Evolutionary conservation across 2,888 invertebrate genomes (phyloP), one percentile per base, ranked within the genome.

Genomic region (Epinotia nisella): DNA sequence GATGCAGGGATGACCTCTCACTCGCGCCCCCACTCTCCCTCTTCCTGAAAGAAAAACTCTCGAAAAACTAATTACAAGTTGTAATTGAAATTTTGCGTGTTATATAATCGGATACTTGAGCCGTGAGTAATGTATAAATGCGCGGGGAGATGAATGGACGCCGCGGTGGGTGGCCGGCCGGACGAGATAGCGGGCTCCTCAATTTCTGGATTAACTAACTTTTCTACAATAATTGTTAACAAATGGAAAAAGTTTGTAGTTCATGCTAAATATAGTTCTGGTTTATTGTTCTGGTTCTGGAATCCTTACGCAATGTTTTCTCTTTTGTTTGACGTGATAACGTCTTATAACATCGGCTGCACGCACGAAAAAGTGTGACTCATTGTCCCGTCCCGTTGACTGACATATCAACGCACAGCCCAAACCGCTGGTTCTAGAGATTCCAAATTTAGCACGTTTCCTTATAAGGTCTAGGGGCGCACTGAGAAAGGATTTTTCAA

Each of bases 81-180:
- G 94, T 94, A 94, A 94, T 94, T 94, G 94, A 94, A 94, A 94
- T 94, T 94, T 94, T 94, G 93, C 94, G 94, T 94, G 94, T 93
- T 94, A 94, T 91, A 94, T 94, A 94, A 94, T 94, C 94, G 93
- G 93, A 93, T 93, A 93, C 93, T 94, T 93, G 93, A 92, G 92
- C 91, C 91, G 91, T 91, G 92, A 92, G 92, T 92, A 93, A 93
- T 93, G 91, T 92, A 93, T 92, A 92, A 93, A 93, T 93, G 91
- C 91, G 90, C 83, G 84, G 88, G 90, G 92, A 90, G 91, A 90
- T 88, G 91, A 90, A 91, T 90, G 90, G 90, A 83, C 87, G 85
- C 76, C 84, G 82, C 79, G 78, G 86, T 84, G 87, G 88, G 85
- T 83, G 87, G 71, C 70, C 71, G 84, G 79, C 82, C 79, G 80